Percentiles rank a stretch among this genome's conserved stretches.
These are phyloP conservation scores for Vulpes vulpes DNA, from an alignment of 2,113 vertebrate species.

Conservation along the genomic window DNA sequence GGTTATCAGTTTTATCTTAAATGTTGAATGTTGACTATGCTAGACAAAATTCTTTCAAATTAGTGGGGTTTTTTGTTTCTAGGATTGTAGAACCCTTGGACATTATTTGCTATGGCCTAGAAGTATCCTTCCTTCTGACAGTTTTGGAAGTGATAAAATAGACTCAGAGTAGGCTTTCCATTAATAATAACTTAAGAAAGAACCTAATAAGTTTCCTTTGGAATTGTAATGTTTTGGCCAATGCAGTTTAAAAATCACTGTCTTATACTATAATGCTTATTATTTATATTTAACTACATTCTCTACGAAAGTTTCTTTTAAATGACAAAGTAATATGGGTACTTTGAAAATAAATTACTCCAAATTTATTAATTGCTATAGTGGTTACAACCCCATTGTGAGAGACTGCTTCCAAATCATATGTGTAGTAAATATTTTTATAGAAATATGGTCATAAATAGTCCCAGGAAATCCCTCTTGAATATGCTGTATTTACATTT, in stretches of 20 bases:
- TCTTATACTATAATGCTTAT: not conserved
- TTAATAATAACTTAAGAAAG: conserved; percentile 23
- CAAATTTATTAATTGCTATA: not conserved
- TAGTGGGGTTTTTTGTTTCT: not conserved
- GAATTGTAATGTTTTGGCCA: not conserved
- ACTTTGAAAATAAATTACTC: conserved; percentile 39
- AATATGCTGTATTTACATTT: conserved; percentile 26
- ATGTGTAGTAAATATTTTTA: conserved; percentile 67
- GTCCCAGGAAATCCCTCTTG: conserved; percentile 26
- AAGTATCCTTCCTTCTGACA: not conserved
- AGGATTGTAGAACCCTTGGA: not conserved
- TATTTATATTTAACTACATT: not conserved
- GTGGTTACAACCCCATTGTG: not conserved
- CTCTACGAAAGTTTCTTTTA: conserved; percentile 28
- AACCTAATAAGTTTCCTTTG: not conserved
- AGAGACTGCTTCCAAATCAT: not conserved
- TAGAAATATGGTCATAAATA: conserved; percentile 57
- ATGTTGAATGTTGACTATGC: not conserved
- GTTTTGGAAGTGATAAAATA: conserved; percentile 7
- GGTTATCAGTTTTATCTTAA: not conserved
- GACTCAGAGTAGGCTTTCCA: not conserved
- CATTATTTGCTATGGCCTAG: not conserved
- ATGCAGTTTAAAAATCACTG: not conserved
- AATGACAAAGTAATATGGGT: not conserved
- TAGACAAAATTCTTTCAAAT: not conserved